Evolutionary conservation across 1,140 invertebrate species (phyloP), one percentile per base, ranked within the genome.

Genomic region (Drosophila kurseongensis): DNA sequence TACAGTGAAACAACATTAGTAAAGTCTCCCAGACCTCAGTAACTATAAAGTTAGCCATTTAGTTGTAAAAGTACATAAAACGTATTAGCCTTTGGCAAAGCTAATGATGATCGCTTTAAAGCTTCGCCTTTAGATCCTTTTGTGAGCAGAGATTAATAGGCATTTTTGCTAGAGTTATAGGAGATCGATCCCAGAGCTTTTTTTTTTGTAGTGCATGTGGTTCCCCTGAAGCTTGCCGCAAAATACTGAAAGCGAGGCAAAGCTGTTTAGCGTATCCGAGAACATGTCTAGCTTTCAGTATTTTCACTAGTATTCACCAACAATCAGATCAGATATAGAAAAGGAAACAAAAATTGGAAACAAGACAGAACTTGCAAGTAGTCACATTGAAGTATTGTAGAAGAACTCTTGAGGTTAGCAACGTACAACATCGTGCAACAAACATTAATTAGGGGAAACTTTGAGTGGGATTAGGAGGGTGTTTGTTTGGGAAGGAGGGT

Each of bases 251-350:
- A 82, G 44, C 74, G 41, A 59, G 75, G 75, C 62, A 42, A 80
- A 85, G 81, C 81, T 67, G 67, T 63, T 5, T 73, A 74, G 78
- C 78, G 61, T 65, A 57, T 85, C 44, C 47, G 78, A 66, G 58
- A 82, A 88, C 65, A 80, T 88, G 76, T 88, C 79, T 88, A 77
- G 83, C 65, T 88, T 74, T 89, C 76, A 88, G 83, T 88, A 80
- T 85, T 77, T 77, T 75, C 42, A 27, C 41, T 74, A 63, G 41
- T 63, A 57, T 23, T 75, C 61, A 59, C 57, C 45, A 60, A 58
- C 18, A 61, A 41, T 60, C 56, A 42, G 62, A 59, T 57, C 56
- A 42, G 62, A 59, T 57, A 50, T 35, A 41, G 56, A 71, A 23
- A 65, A 51, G 38, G 32, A 62, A 62, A 48, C 9, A 62, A 60